Evolutionary conservation across 2,797 vertebrate genomes (phyloP).

Genomic region (Dendrocincla fuliginosa): DNA sequence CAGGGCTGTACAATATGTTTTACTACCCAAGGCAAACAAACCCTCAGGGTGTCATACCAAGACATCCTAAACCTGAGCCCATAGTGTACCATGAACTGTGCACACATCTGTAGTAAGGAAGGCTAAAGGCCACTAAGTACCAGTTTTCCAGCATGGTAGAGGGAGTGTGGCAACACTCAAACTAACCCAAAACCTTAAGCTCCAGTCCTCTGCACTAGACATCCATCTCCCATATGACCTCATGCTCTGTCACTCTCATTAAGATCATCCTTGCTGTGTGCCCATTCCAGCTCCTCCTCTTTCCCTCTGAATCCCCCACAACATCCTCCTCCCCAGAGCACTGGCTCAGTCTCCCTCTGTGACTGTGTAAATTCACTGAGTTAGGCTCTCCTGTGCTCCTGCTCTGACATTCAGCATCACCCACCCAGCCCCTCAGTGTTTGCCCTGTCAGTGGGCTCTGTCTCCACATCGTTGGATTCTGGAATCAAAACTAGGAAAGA

Average conservation of each 20-base stretch:
- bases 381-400: neutral
- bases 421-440: neutral
- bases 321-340: neutral
- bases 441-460: neutral
- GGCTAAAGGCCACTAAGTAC: neutral
- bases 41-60: neutral
- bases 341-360: neutral
- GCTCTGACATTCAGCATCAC: neutral
- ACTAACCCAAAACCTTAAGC: neutral
- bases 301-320: neutral
- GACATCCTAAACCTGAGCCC: neutral
- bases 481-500: neutral
- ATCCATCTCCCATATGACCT: neutral
- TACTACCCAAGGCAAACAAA: neutral
- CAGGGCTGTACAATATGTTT: neutral
- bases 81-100: rapidly evolving
- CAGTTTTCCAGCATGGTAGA: neutral
- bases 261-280: neutral
- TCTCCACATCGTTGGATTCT: neutral
- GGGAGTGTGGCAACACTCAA: neutral
- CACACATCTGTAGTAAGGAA: neutral
- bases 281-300: neutral
- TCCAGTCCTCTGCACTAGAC: neutral
- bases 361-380: neutral
- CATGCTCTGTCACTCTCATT: neutral